Conservation (phyloP, 2,888 invertebrate species). For the Tenodera sinensis region DNA sequence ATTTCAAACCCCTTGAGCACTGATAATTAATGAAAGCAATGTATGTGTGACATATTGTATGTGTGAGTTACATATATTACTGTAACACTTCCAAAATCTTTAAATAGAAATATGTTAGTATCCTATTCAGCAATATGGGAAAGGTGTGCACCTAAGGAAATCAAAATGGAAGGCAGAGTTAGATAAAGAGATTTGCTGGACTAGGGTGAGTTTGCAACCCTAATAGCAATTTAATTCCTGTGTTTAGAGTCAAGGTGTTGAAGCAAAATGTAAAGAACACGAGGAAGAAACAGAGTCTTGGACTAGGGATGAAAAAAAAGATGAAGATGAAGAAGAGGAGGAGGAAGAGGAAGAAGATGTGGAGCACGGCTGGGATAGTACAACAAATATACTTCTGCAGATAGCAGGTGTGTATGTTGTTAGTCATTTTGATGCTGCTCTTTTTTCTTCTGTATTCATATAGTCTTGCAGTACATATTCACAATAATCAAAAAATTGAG, state of each 20-base stretch:
- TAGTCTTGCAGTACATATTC: background rate
- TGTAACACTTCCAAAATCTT: no score
- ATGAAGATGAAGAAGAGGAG: conserved; percentile 28
- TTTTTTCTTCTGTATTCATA: background rate
- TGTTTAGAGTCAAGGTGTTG: conserved; percentile 45
- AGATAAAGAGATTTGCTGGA: no score
- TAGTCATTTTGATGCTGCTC: background rate
- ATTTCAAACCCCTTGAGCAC: no score
- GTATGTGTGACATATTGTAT: no score
- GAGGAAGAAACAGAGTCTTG: conserved; percentile 28
- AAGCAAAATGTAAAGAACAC: conserved; percentile 38
- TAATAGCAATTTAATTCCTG: background rate
- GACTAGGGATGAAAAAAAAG: conserved; percentile 28
- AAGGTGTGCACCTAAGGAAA: no score
- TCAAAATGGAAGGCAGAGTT: no score
- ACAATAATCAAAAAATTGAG: background rate
- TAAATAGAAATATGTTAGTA: no score
- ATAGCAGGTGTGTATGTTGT: conserved; percentile 33
- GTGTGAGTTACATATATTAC: no score
- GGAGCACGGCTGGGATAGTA: conserved; percentile 25
- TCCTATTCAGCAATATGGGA: no score
- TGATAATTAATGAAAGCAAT: no score
- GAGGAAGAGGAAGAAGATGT: conserved; percentile 1
- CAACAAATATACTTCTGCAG: conserved; percentile 39
- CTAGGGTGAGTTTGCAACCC: no score